These are phyloP conservation scores for Galemys pyrenaicus DNA, from an alignment of 2,113 vertebrate species.

Conservation along the genomic window DNA sequence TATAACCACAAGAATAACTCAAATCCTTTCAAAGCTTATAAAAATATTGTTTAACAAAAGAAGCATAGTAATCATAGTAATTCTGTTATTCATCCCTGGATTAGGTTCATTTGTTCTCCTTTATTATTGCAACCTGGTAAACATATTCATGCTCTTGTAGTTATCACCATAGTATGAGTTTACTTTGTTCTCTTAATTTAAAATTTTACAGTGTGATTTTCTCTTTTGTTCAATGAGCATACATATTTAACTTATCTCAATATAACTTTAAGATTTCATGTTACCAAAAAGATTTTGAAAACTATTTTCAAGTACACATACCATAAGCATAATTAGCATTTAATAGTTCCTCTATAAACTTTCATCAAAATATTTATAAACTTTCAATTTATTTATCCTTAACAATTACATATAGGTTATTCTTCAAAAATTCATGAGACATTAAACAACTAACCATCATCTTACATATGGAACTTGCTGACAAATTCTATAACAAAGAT, in stretches of 20 bases:
- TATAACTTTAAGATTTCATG: neutral
- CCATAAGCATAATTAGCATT: neutral
- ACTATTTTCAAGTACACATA: neutral
- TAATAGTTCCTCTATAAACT: neutral
- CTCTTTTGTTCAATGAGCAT: neutral
- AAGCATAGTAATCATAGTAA: slow-evolving; percentile 7
- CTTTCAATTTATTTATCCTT: neutral
- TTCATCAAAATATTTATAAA: neutral
- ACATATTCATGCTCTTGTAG: neutral
- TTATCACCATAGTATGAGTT: neutral
- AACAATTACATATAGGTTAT: neutral
- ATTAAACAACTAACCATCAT: neutral
- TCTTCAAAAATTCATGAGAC: neutral
- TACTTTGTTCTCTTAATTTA: neutral
- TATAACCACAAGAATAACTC: neutral
- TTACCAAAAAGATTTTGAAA: neutral
- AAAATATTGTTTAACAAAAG: slow-evolving; percentile 56
- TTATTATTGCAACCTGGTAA: slow-evolving; percentile 51
- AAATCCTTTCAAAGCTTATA: slow-evolving; percentile 71
- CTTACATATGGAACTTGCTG: neutral
- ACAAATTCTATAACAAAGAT: neutral
- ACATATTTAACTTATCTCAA: neutral
- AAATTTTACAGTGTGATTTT: neutral
- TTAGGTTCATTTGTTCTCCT: slow-evolving; percentile 40
- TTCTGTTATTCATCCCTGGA: slow-evolving; percentile 20